Evolutionary conservation across 2,113 vertebrate species (phyloP).

Genomic region (Eidolon helvum): DNA sequence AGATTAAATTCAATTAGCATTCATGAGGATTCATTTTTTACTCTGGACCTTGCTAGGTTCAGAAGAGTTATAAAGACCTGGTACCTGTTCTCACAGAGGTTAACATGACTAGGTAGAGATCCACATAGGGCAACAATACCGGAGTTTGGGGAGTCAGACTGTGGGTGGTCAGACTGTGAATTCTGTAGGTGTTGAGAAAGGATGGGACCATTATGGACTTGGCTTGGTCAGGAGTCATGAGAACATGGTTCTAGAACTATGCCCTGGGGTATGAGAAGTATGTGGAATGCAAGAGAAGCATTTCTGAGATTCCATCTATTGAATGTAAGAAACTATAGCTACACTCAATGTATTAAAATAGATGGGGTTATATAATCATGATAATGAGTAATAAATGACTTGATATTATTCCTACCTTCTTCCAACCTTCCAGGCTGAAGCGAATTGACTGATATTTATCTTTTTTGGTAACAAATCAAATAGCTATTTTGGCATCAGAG

Average conservation of each 20-base stretch:
- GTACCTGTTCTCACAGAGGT: neutral
- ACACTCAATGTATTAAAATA: neutral
- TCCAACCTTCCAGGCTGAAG: neutral
- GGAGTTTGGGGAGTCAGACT: neutral
- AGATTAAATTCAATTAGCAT: neutral
- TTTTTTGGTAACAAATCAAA: neutral
- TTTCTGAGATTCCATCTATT: neutral
- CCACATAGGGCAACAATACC: fast-evolving
- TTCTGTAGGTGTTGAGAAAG: neutral
- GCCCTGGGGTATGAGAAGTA: neutral
- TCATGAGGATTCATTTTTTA: neutral
- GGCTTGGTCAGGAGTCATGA: neutral
- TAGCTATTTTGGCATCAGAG: neutral
- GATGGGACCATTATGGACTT: neutral
- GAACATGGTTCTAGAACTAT: neutral
- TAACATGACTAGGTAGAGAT: neutral
- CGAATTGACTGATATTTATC: neutral
- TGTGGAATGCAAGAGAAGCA: neutral
- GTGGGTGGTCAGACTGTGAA: neutral
- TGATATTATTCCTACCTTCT: neutral
- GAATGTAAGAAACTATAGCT: neutral
- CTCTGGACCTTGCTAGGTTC: neutral
- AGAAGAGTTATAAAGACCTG: neutral
- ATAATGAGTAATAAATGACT: neutral
- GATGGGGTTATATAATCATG: neutral